Evolutionary conservation across 2,888 invertebrate species (phyloP).

Genomic region (Nomada goodeniana): DNA sequence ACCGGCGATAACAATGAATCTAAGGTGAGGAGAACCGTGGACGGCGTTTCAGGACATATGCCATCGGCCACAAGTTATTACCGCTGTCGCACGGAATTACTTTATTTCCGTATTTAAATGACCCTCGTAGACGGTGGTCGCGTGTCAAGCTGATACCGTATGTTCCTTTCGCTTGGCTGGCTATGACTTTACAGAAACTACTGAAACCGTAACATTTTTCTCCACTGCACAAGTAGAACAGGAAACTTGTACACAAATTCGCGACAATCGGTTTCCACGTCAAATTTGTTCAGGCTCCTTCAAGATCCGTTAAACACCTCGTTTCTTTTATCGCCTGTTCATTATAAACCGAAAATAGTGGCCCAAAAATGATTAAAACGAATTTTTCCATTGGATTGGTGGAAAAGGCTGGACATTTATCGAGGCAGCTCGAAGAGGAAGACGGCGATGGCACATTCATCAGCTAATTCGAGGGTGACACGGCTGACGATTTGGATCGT

Average conservation of each 20-base stretch:
- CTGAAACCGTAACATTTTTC: not conserved
- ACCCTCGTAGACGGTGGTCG: constrained; percentile 31
- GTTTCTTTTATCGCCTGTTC: too few species aligned
- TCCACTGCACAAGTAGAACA: not conserved
- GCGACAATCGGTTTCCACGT: not conserved
- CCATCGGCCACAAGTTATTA: constrained; percentile 44
- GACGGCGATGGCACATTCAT: constrained; percentile 1
- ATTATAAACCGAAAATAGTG: too few species aligned
- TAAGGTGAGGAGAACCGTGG: constrained; percentile 8
- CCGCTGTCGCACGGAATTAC: constrained; percentile 51
- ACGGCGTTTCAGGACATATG: constrained; percentile 7
- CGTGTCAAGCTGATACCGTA: constrained; percentile 39
- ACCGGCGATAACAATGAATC: constrained; percentile 26
- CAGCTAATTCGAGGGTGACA: constrained; percentile 19
- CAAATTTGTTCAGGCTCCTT: too few species aligned
- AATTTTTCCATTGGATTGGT: too few species aligned
- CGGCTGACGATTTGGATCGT: constrained; percentile 29
- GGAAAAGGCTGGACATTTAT: too few species aligned
- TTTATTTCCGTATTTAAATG: constrained; percentile 61
- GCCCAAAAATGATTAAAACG: too few species aligned
- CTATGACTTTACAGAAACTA: constrained; percentile 14
- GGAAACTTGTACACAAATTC: not conserved
- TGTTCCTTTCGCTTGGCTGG: constrained; percentile 38
- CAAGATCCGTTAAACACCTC: too few species aligned
- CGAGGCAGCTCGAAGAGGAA: not conserved